Base-by-base conservation (phyloP, 2,113 vertebrate genomes). In the Sylvia atricapilla region DNA sequence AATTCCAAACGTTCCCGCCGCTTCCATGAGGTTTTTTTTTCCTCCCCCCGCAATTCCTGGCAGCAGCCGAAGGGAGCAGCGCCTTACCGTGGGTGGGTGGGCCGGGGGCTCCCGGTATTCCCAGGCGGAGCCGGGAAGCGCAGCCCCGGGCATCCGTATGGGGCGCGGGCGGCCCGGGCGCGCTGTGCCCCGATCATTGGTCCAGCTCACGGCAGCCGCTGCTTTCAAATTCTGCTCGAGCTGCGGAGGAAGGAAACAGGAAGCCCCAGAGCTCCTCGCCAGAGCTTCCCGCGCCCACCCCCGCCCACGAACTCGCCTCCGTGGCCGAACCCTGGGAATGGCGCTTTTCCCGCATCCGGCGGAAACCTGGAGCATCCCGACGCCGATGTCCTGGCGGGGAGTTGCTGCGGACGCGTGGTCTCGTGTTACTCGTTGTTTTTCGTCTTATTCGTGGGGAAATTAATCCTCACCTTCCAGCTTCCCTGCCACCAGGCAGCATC, bases 231-330 rank as follows among this genome's bases (percentile, higher is more conserved):
- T 94, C 95, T 95, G 90, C 90, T 94, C 93, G 96, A 93, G 91
- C 97, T 58, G 81, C 96, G 87, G 96, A 92, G 90, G 96, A 92
- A 98, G 97, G 98, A 98, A 96, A 98, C 98, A 98, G 98, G 98
- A 98, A 98, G 97, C 95, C 84, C 94, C 94, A 84, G 13, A 9
- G 94, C 82, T 53, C 69, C 69, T 43, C 89, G 46, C 15, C 3
- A 39, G 58, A 89, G 81, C 33, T 87, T 97, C 63, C 60, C 64
- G 87, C 94, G 41, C 78, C 64, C 86, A 72, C 58, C 44, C 59
- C 44, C 60, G 94, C 81, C 70, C 90, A 15, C 63, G 10, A 15
- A 9, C 49, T 69, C 67, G 23, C 56, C 37, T 94, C 96, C 90
- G 94, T 92, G 11, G 5, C 28, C 70, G 6, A 10, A 23, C 7